Evolutionary conservation across 2,113 vertebrate genomes (phyloP).

Genomic region (Hemichromis elongatus): DNA sequence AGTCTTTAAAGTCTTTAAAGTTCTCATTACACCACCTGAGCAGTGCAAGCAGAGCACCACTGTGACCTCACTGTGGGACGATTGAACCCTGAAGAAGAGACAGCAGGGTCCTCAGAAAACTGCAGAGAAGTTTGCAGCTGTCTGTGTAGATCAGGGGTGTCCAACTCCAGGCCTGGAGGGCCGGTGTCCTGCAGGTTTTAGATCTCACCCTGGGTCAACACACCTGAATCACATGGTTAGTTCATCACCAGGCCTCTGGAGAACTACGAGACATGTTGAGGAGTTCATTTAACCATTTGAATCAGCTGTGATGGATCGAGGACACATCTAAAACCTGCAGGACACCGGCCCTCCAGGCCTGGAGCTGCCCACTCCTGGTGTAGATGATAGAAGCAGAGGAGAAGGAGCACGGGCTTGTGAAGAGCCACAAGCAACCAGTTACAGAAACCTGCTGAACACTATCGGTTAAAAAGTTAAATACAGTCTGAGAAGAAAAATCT

Average conservation of each 20-base stretch:
- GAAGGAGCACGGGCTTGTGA: background rate
- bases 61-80: background rate
- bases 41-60: background rate
- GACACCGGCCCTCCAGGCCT: background rate
- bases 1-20: background rate
- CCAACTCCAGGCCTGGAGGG: background rate
- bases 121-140: background rate
- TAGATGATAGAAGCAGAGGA: background rate
- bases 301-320: background rate
- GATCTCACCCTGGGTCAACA: background rate
- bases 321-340: background rate
- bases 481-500: background rate
- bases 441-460: background rate
- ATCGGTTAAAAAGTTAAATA: background rate
- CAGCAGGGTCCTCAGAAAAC: background rate
- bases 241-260: background rate
- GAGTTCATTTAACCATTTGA: background rate
- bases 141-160: background rate
- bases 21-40: background rate
- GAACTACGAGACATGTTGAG: background rate
- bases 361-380: background rate
- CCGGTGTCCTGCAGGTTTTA: background rate
- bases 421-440: background rate
- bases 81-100: background rate
- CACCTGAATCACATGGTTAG: background rate